These are phyloP conservation scores for Acanthis flammea DNA, from an alignment of 2,797 vertebrate genomes.

Conservation along the genomic window DNA sequence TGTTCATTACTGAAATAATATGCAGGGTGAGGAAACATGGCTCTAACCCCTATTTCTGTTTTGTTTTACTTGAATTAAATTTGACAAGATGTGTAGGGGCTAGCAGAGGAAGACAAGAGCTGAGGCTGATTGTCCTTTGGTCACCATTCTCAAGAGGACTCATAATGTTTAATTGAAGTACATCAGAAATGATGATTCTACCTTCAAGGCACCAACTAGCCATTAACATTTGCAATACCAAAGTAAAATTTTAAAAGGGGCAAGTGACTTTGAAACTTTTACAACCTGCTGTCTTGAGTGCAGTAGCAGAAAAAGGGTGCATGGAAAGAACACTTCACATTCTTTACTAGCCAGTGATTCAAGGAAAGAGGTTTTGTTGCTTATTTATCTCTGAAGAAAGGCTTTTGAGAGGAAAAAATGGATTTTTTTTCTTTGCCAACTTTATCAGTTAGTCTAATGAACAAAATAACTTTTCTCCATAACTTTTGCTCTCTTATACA, in stretches of 20 bases:
- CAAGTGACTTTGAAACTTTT: not conserved
- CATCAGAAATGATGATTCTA: not conserved
- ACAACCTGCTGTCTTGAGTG: not conserved
- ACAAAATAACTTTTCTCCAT: not conserved
- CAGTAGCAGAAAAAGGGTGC: not conserved
- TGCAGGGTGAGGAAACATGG: not conserved
- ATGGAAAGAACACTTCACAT: not conserved
- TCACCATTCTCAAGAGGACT: not conserved
- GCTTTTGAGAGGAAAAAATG: not conserved
- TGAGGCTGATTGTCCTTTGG: not conserved
- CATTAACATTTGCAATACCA: not conserved
- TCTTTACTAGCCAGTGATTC: not conserved
- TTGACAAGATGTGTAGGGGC: not conserved
- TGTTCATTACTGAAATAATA: not conserved
- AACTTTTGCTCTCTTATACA: not conserved
- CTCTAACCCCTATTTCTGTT: not conserved
- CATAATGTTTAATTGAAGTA: not conserved
- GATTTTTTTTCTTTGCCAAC: not conserved
- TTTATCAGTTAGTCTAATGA: not conserved
- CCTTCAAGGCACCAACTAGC: not conserved
- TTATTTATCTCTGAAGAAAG: constrained; percentile 1
- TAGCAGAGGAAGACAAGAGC: not conserved
- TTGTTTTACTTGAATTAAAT: not conserved
- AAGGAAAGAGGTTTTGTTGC: not conserved
- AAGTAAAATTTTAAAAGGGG: not conserved